These are phyloP conservation scores for Balaeniceps rex DNA, from an alignment of 2,113 vertebrate species.

Conservation along the genomic window DNA sequence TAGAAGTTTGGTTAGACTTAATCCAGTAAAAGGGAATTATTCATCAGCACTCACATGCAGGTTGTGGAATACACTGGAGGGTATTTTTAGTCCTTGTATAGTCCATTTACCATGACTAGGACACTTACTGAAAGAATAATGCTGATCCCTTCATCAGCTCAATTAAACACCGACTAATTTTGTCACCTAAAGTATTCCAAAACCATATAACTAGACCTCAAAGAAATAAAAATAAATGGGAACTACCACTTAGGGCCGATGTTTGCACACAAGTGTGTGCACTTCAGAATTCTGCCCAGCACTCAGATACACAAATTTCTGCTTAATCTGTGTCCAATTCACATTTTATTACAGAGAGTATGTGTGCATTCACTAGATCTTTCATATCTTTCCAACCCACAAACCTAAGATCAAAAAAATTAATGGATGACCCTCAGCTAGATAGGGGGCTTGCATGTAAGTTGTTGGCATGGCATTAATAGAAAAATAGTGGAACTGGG, in stretches of 20 bases:
- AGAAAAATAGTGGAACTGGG: not conserved
- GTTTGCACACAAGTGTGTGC: not conserved
- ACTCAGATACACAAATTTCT: not conserved
- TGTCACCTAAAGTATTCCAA: not conserved
- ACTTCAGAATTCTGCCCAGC: not conserved
- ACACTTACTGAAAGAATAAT: not conserved
- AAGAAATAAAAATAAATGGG: not conserved
- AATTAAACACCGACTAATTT: not conserved
- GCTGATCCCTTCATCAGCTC: not conserved
- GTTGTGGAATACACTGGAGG: not conserved
- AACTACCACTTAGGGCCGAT: not conserved
- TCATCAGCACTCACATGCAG: not conserved
- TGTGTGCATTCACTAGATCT: not conserved
- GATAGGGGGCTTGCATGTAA: not conserved
- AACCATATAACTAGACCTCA: not conserved
- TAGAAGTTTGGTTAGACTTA: not conserved
- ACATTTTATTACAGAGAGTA: not conserved
- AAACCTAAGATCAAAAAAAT: not conserved
- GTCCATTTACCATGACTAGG: not conserved
- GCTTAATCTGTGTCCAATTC: not conserved
- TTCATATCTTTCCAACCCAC: not conserved
- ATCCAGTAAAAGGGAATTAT: not conserved
- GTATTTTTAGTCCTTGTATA: not conserved
- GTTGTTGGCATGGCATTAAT: not conserved
- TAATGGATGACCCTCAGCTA: not conserved